phyloP scores from a whole-genome alignment of 2,888 invertebrate species.

The Andrena flavipes region DNA sequence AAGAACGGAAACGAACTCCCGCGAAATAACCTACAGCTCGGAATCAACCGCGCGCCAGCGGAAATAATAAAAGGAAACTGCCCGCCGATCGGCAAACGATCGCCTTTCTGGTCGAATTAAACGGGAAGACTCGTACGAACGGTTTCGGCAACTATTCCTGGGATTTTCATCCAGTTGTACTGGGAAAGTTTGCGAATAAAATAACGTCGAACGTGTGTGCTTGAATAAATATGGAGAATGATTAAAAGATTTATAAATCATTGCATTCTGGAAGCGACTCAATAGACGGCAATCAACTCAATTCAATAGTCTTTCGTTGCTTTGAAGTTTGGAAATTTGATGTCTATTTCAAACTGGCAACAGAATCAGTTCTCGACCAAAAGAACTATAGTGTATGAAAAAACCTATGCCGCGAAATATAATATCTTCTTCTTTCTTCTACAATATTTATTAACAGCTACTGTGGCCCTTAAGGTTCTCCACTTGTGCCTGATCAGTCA shows the following conservation, averaged over 20 bases:
- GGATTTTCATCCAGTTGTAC: neutral
- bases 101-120: slow-evolving; percentile 54
- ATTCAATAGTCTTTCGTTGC: no score
- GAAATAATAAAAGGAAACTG: slow-evolving; percentile 57
- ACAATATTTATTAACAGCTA: neutral
- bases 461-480: neutral
- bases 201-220: neutral
- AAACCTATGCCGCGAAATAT: no score
- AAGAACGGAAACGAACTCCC: slow-evolving; percentile 67
- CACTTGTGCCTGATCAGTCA: neutral
- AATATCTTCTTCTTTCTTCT: neutral
- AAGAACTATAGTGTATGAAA: no score
- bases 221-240: neutral
- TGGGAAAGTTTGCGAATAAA: neutral
- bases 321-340: no score
- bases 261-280: no score
- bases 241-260: no score
- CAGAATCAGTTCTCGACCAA: no score
- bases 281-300: no score
- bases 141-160: slow-evolving; percentile 32
- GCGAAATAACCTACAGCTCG: slow-evolving; percentile 55
- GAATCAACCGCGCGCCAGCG: slow-evolving; percentile 53
- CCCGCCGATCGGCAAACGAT: slow-evolving; percentile 24
- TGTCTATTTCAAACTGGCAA: no score
- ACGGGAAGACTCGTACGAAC: slow-evolving; percentile 32